Percentiles rank a stretch among this genome's conserved stretches.
Conservation (phyloP, 1,140 invertebrate genomes). For the Bombus consobrinus region DNA sequence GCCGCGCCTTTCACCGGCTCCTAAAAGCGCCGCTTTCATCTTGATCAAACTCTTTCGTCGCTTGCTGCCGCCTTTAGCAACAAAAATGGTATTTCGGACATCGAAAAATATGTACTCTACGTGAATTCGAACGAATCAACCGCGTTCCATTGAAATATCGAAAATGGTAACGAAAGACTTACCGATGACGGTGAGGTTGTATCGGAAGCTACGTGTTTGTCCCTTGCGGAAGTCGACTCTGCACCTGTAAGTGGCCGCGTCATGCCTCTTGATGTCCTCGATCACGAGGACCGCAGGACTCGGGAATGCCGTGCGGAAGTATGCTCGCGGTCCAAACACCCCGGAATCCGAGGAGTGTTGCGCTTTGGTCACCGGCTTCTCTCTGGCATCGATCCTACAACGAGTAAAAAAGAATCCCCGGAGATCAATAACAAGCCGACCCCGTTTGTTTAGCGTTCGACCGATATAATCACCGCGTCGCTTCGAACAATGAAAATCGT, state of each 20-base stretch:
- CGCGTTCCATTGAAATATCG: too few relatives aligned
- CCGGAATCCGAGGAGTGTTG: slow-evolving; percentile 90
- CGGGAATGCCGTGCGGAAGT: slow-evolving; percentile 87
- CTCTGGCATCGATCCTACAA: slow-evolving; percentile 91
- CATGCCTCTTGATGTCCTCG: slow-evolving; percentile 90
- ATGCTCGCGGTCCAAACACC: slow-evolving; percentile 91
- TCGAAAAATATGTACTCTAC: neutral
- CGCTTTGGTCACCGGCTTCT: slow-evolving; percentile 87
- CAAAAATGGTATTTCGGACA: neutral
- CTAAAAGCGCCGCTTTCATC: slow-evolving; percentile 22
- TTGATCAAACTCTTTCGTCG: slow-evolving; percentile 31
- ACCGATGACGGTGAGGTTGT: slow-evolving; percentile 95
- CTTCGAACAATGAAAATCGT: neutral
- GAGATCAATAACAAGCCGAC: neutral
- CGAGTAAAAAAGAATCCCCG: slow-evolving; percentile 56
- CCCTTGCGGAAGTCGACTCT: slow-evolving; percentile 94
- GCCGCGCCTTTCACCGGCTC: slow-evolving; percentile 13
- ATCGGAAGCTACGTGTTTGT: slow-evolving; percentile 92
- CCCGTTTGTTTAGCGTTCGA: neutral
- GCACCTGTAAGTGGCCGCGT: slow-evolving; percentile 94
- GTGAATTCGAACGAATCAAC: neutral
- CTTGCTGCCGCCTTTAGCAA: neutral
- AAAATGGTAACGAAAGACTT: slow-evolving; percentile 78
- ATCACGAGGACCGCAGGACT: slow-evolving; percentile 89
- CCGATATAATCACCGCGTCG: neutral